Percentiles rank a stretch among this genome's conserved stretches.
Conservation (phyloP, 2,888 invertebrate genomes). For the Xestia c-nigrum region DNA sequence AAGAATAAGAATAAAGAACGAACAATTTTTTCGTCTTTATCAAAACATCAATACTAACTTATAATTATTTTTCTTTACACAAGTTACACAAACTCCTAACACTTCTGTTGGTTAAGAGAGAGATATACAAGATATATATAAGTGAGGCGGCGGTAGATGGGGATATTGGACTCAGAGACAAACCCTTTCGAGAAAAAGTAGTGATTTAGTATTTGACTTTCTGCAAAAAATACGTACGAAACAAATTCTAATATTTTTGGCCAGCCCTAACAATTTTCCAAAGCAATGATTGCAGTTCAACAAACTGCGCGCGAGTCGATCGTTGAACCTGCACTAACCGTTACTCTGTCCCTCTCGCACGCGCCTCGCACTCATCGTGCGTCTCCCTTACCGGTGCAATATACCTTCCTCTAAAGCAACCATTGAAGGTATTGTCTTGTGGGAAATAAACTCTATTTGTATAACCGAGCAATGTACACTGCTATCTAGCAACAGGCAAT, state of each 20-base stretch:
- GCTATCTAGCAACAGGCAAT: constrained; percentile 62
- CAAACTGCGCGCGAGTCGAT: constrained; percentile 89
- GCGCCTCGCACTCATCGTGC: constrained; percentile 54
- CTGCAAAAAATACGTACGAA: background rate
- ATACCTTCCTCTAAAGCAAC: constrained; percentile 77
- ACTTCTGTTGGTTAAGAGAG: background rate
- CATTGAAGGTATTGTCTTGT: constrained; percentile 79
- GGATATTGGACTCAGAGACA: background rate
- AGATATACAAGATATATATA: background rate
- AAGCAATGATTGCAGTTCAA: constrained; percentile 90
- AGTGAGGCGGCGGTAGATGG: background rate
- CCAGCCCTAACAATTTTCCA: constrained; percentile 87
- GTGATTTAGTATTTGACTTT: background rate
- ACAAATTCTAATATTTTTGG: constrained; percentile 44
- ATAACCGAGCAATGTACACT: constrained; percentile 71
- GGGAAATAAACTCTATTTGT: constrained; percentile 70
- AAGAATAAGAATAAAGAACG: no score
- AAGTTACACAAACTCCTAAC: no score
- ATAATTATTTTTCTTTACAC: background rate
- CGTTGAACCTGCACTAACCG: constrained; percentile 88
- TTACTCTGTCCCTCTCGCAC: constrained; percentile 80
- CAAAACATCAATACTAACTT: background rate
- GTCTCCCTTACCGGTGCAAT: constrained; percentile 78
- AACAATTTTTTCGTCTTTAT: background rate
- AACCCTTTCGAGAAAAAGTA: background rate